Base-by-base conservation (phyloP, 2,888 invertebrate genomes). In the Folsomia manolachei region DNA sequence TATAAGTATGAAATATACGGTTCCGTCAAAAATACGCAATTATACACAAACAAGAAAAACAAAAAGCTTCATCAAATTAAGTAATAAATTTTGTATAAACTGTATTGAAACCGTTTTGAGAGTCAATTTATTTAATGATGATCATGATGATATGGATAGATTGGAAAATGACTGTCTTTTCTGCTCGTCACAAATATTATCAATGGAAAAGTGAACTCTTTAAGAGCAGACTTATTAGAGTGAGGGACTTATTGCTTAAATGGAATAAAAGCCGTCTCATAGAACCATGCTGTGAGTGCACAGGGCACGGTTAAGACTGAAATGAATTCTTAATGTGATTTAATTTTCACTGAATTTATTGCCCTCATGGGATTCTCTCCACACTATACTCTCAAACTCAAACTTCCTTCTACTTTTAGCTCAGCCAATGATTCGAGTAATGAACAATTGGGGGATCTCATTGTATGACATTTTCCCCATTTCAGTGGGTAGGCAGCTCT, bases 301-400 rank as follows among this genome's bases (percentile, higher is more conserved):
- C 19, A 56, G 21, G 21, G 56, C 19, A 56, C 11, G 56, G 56
- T n/a, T 56, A 56, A 56, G 56, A 56, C 56, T 56, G 56, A 56
- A 56, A 56, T 56, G 56, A 56, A 56, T 56, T 56, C 56, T 56
- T 56, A 56, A 56, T 56, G 56, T 56, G 56, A 56, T 56, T 56
- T 56, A 56, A 56, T 56, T 56, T 21, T 19, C 56, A 19, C 18
- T 21, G 56, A 56, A 56, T 56, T 56, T 56, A 56, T 56, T 56
- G n/a, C 56, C 56, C 56, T 19, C 56, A n/a, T 56, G 56, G 39
- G 39, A 39, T 39, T 14, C 39, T 39, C 39, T 39, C 39, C 14
- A 14, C 39, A 39, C 39, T 39, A 9, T 39, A 14, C 39, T n/a
- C n/a, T n/a, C n/a, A n/a, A n/a, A n/a, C n/a, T n/a, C n/a, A n/a